Base-by-base conservation (phyloP, 1,140 invertebrate species). In the Drosophila orena region DNA sequence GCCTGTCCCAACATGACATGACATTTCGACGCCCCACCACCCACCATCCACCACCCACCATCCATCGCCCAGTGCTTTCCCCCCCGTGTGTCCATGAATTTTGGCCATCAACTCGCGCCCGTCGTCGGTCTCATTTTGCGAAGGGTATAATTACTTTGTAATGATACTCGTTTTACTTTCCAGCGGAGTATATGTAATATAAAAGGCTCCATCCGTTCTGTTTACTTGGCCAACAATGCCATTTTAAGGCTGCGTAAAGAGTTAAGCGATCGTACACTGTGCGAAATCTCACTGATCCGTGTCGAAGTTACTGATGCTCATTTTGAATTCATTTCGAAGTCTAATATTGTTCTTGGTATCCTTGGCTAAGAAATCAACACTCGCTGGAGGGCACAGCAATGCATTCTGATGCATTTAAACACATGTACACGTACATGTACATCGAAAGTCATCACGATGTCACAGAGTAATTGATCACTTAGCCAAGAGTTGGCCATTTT, bases 1-100 rank as follows among this genome's bases (percentile, higher is more conserved):
- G 79, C 72, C 79, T 83, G 84, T 88, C 83, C 49, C 79, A 62
- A 77, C 76, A 79, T 77, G 83, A 89, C 85, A 89, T 84, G 77
- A 77, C 76, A 80, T 89, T 84, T 89, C 77, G 62, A 70, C 84
- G 55, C 70, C 52, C 49, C 49, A 43, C 54, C 38, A 22, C 52
- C 43, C 44, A 57, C 14, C 44, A 24, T 17, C 11, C 11, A 10
- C 17, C 17, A 12, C 10, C 10, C 17, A 20, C 43, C 15, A 24
- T 3, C 40, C 30, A 30, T 3, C 37, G 3, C 22, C 43, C 43
- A 15, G 8, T n/a, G 11, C 10, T n/a, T n/a, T n/a, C 17, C 8
- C 20, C 20, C 20, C 5, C 11, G 22, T 10, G 11, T 8, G 15
- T 6, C 12, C 20, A 27, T 27, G 35, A 22, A 34, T 56, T 8